Conservation (phyloP, 2,888 invertebrate genomes). For the Drosophila prolongata region DNA sequence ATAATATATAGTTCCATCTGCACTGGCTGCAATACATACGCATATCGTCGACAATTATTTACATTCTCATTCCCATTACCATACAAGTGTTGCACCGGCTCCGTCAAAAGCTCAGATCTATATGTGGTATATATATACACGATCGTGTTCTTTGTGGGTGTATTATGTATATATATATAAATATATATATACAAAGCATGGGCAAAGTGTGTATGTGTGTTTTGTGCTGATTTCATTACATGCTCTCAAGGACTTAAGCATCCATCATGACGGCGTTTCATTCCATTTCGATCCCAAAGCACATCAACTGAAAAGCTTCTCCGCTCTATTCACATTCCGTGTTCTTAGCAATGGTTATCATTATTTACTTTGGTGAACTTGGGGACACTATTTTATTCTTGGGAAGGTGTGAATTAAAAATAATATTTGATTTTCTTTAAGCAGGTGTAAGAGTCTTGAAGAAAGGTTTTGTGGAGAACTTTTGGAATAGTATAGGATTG, state of each 20-base stretch:
- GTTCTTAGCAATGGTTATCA: neutral
- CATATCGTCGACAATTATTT: constrained; percentile 13
- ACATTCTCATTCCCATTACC: constrained; percentile 22
- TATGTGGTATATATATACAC: constrained; percentile 13
- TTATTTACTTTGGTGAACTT: neutral
- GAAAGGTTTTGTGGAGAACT: too few species aligned
- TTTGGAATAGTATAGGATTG: too few species aligned
- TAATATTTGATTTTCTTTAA: too few species aligned
- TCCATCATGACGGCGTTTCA: constrained; percentile 10
- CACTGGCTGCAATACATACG: constrained; percentile 16
- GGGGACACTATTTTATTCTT: neutral
- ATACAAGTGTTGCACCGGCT: constrained; percentile 25
- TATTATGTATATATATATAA: constrained; percentile 10
- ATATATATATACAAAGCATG: constrained; percentile 27
- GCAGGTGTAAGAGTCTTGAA: too few species aligned
- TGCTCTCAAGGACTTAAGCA: constrained; percentile 9
- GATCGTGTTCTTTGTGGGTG: neutral
- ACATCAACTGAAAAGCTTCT: constrained; percentile 3
- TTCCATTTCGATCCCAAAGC: constrained; percentile 11
- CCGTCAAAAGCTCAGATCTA: constrained; percentile 16
- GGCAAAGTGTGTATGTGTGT: constrained; percentile 3
- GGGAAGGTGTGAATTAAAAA: neutral
- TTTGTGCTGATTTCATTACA: constrained; percentile 12
- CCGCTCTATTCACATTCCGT: constrained; percentile 4
- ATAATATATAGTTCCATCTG: constrained; percentile 2